These are phyloP conservation scores for Caenorhabditis japonica DNA, from an alignment of 2,888 invertebrate genomes.

Conservation along the genomic window DNA sequence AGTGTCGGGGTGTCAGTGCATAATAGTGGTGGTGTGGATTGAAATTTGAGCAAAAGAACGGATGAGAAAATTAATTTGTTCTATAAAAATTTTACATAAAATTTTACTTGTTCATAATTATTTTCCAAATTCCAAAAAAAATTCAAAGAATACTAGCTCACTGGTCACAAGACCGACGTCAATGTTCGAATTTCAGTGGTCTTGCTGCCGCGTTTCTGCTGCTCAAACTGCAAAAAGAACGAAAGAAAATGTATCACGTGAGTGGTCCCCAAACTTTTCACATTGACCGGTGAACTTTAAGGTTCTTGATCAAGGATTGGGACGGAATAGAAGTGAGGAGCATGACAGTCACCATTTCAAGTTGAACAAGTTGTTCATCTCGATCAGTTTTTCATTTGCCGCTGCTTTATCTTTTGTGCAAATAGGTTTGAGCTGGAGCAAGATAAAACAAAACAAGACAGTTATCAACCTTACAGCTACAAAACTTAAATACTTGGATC, in stretches of 20 bases:
- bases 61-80: no score
- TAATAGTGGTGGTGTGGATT: no score
- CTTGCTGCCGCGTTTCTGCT: conserved; percentile 58
- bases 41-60: no score
- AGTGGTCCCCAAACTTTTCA: conserved; percentile 8
- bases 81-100: no score
- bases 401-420: conserved; percentile 57
- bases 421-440: conserved; percentile 29
- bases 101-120: no score
- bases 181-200: conserved; percentile 55
- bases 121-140: no score
- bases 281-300: conserved; percentile 25
- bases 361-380: conserved; percentile 59
- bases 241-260: conserved; percentile 62
- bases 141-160: no score
- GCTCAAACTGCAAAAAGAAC: conserved; percentile 59
- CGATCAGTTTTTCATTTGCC: conserved; percentile 59
- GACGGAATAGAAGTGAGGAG: conserved; percentile 57
- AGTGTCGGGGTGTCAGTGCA: neutral
- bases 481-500: conserved; percentile 51
- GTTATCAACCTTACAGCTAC: conserved; percentile 37
- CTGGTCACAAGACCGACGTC: neutral
- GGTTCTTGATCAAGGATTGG: conserved; percentile 61
- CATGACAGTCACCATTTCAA: conserved; percentile 58
- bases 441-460: neutral